A percentile compares a stretch with the other conserved stretches of the same genome.
phyloP scores from a whole-genome alignment of 2,797 vertebrate genomes.

The Xerus rutilus region DNA sequence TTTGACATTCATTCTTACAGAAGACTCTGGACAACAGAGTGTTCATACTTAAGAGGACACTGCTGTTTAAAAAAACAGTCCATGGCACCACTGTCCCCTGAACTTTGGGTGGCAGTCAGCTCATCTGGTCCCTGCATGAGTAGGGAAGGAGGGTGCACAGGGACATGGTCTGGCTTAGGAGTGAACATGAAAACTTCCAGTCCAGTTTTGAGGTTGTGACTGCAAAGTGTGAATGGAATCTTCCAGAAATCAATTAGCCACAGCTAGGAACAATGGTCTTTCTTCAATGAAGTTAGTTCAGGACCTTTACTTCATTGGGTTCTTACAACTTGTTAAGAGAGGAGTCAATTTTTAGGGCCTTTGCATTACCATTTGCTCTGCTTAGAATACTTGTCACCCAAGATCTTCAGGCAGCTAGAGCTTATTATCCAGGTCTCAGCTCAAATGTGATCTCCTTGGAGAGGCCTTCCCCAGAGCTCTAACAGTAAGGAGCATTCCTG shows the following conservation, averaged over 20 bases:
- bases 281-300: background rate
- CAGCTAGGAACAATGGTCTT: background rate
- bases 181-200: background rate
- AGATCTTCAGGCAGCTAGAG: background rate
- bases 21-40: conserved; percentile 68
- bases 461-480: background rate
- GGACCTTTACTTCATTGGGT: background rate
- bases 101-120: background rate
- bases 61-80: conserved; percentile 76
- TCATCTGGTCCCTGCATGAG: conserved; percentile 53
- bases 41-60: conserved; percentile 73
- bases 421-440: background rate
- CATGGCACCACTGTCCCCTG: conserved; percentile 37
- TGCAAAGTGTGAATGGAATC: background rate
- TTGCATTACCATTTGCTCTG: background rate
- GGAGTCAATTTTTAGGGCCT: background rate
- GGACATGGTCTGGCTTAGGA: background rate
- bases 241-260: background rate
- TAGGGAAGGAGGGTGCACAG: background rate
- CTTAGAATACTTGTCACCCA: background rate
- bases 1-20: conserved; percentile 74
- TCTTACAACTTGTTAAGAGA: background rate
- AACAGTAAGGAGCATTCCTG: background rate
- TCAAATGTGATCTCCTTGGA: background rate
- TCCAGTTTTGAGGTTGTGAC: conserved; percentile 25